Conservation (phyloP, 30 jellyfish, hydroid and myxozoan genomes). For the Catostylus mosaicus region DNA sequence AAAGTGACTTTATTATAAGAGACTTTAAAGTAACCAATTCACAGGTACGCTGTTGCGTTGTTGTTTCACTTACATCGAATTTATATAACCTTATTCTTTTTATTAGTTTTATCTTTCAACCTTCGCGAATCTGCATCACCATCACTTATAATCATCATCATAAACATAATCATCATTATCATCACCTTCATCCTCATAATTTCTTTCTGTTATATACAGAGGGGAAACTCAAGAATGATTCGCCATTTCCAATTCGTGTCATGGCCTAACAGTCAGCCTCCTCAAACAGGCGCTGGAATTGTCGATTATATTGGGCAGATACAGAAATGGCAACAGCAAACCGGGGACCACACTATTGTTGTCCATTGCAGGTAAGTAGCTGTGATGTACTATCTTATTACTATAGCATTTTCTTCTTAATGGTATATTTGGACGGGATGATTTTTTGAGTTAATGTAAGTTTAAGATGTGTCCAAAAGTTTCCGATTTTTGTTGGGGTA, state of each 20-base stretch:
- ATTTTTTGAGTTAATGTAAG: too few species aligned
- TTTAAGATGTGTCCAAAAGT: too few species aligned
- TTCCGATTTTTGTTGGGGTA: too few species aligned
- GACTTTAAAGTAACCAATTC: slow-evolving; percentile 88
- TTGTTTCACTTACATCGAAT: not conserved
- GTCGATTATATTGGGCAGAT: slow-evolving; percentile 88
- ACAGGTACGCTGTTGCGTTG: slow-evolving; percentile 50
- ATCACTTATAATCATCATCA: not conserved
- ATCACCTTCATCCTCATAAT: not conserved
- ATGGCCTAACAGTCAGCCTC: slow-evolving; percentile 89
- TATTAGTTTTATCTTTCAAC: too few species aligned
- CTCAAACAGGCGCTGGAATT: slow-evolving; percentile 77
- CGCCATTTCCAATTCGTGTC: slow-evolving; percentile 85
- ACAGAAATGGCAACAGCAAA: slow-evolving; percentile 87
- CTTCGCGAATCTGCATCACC: too few species aligned
- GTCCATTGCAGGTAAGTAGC: slow-evolving; percentile 98
- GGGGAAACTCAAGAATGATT: slow-evolving; percentile 78
- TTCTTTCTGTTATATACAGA: slow-evolving; percentile 32
- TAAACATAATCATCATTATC: not conserved
- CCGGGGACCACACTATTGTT: slow-evolving; percentile 53
- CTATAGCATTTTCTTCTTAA: too few species aligned
- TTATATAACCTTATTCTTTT: not conserved
- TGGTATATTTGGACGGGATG: too few species aligned
- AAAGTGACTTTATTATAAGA: slow-evolving; percentile 70
- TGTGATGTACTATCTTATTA: too few species aligned